phyloP scores from a whole-genome alignment of 1,140 invertebrate species.

The Ooceraea biroi region DNA sequence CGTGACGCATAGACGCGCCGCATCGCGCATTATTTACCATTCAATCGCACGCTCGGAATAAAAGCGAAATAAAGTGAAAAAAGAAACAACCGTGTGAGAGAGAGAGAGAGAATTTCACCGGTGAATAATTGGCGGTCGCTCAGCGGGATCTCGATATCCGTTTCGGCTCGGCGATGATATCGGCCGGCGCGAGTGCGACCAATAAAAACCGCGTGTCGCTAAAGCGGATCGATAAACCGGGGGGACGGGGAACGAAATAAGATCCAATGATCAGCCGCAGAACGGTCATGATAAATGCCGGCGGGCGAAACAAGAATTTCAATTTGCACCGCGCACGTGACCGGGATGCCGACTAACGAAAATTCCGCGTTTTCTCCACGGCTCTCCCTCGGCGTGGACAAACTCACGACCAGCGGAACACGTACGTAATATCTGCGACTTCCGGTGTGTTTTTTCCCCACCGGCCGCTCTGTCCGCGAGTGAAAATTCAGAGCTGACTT shows the following conservation, averaged over 20 bases:
- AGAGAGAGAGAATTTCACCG: conserved; percentile 42
- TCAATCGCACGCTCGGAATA: conserved; percentile 7
- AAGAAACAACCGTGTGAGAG: conserved; percentile 17
- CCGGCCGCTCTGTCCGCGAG: conserved; percentile 24
- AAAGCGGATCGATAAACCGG: conserved; percentile 45
- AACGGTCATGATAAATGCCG: conserved; percentile 74
- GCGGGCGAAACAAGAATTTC: conserved; percentile 78
- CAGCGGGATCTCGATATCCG: conserved; percentile 33
- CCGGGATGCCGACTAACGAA: conserved; percentile 63
- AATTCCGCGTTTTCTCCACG: conserved; percentile 50
- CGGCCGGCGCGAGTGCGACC: not conserved
- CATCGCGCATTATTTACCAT: conserved; percentile 47
- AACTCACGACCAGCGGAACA: conserved; percentile 60
- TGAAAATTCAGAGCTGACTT: conserved; percentile 54
- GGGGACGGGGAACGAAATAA: conserved; percentile 9
- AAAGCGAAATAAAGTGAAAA: not conserved
- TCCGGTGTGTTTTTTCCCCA: conserved; percentile 43
- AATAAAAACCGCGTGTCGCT: conserved; percentile 50
- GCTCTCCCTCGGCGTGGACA: conserved; percentile 52
- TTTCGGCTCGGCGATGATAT: conserved; percentile 13
- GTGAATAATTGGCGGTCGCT: conserved; percentile 32
- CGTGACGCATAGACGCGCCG: conserved; percentile 43
- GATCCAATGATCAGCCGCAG: conserved; percentile 65
- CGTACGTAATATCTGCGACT: conserved; percentile 63
- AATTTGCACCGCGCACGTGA: conserved; percentile 74